These are phyloP conservation scores for Synanthedon vespiformis DNA, from an alignment of 2,888 invertebrate genomes.

Conservation along the genomic window DNA sequence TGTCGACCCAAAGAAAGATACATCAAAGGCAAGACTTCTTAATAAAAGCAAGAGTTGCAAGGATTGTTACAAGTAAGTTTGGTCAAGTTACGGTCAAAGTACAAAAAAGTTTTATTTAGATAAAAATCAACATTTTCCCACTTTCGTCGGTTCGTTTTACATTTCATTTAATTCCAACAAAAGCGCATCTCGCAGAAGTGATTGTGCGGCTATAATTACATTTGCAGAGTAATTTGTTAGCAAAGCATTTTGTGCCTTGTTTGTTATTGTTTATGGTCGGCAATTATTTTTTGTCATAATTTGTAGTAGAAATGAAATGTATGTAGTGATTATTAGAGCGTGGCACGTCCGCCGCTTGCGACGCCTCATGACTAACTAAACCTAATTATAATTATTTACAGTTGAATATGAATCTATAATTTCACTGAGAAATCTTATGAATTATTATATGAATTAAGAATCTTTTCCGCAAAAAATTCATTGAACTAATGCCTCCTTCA, in stretches of 20 bases:
- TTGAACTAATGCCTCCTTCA: no score
- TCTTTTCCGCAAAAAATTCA: no score
- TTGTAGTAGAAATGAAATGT: conserved; percentile 60
- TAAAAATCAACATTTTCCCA: conserved; percentile 40
- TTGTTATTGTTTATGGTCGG: conserved; percentile 31
- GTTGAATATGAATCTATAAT: conserved; percentile 36
- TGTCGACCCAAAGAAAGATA: conserved; percentile 55
- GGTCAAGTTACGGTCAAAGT: not conserved
- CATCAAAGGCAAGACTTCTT: conserved; percentile 36
- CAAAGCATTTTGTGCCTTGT: conserved; percentile 36
- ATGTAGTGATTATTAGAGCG: conserved; percentile 49
- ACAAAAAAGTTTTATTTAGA: not conserved
- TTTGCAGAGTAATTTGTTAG: conserved; percentile 21
- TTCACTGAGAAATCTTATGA: conserved; percentile 11
- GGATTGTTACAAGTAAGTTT: conserved; percentile 59
- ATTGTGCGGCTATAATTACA: conserved; percentile 50
- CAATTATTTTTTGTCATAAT: conserved; percentile 25
- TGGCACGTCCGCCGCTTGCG: conserved; percentile 43
- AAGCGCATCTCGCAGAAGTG: conserved; percentile 30
- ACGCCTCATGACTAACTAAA: conserved; percentile 50
- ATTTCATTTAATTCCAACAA: conserved; percentile 50
- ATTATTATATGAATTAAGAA: not conserved
- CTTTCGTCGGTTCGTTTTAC: conserved; percentile 47
- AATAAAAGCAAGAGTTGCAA: conserved; percentile 50
- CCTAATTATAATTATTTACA: conserved; percentile 55